These are phyloP conservation scores for Leptogaster cylindrica DNA, from an alignment of 2,888 invertebrate genomes.

Conservation along the genomic window DNA sequence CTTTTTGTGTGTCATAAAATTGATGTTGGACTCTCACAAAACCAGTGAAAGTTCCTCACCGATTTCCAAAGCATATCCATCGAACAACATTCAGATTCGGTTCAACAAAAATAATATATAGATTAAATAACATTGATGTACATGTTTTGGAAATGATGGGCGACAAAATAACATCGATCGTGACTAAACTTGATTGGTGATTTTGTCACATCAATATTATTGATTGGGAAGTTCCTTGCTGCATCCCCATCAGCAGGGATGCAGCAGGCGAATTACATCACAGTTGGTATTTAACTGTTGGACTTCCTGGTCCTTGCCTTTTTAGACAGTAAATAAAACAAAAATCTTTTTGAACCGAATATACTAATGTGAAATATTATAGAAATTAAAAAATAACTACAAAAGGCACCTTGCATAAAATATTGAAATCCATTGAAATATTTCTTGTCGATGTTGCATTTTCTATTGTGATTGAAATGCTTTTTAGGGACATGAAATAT, in stretches of 20 bases:
- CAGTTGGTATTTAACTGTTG: slow-evolving; percentile 55
- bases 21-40: slow-evolving; percentile 59
- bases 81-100: not conserved
- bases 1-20: slow-evolving; percentile 56
- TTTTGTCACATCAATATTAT: slow-evolving; percentile 63
- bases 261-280: slow-evolving; percentile 45
- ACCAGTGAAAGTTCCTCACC: slow-evolving; percentile 5
- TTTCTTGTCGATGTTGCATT: slow-evolving; percentile 40
- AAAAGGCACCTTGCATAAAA: slow-evolving; percentile 2
- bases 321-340: slow-evolving; percentile 21
- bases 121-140: not conserved
- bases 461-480: slow-evolving; percentile 35
- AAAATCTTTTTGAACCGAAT: not conserved
- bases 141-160: slow-evolving; percentile 38
- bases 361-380: slow-evolving; percentile 16
- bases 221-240: slow-evolving; percentile 63
- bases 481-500: slow-evolving; percentile 32
- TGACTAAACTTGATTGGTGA: slow-evolving; percentile 48
- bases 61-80: slow-evolving; percentile 23
- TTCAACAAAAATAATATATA: not conserved
- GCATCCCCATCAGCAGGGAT: slow-evolving; percentile 17
- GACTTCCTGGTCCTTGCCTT: slow-evolving; percentile 62
- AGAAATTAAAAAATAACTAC: slow-evolving; percentile 21
- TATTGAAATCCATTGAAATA: slow-evolving; percentile 13
- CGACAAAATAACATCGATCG: slow-evolving; percentile 45